phyloP scores from a whole-genome alignment of 2,113 vertebrate species.

The Ornithorhynchus anatinus region DNA sequence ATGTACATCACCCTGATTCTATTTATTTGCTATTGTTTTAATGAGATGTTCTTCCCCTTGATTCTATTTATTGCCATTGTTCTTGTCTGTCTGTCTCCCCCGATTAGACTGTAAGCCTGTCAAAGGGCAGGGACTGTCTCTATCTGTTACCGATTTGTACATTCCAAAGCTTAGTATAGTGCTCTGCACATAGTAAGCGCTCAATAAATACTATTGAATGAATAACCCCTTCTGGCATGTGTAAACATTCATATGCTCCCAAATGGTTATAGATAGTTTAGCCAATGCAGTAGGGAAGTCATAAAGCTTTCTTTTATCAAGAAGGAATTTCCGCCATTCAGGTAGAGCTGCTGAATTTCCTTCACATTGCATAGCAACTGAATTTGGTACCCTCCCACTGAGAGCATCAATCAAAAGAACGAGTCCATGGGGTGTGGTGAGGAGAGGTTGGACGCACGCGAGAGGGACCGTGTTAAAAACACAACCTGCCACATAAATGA shows the following conservation, averaged over 20 bases:
- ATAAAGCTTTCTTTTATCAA: neutral
- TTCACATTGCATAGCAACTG: constrained; percentile 7
- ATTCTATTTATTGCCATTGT: too few relatives aligned
- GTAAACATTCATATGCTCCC: constrained; percentile 21
- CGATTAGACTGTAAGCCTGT: too few relatives aligned
- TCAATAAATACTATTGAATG: too few relatives aligned
- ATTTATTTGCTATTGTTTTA: too few relatives aligned
- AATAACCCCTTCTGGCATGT: neutral
- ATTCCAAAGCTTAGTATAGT: too few relatives aligned
- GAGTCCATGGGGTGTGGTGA: neutral
- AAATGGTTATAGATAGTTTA: neutral
- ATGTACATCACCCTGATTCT: too few relatives aligned
- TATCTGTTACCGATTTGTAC: too few relatives aligned
- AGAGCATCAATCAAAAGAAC: neutral
- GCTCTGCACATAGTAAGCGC: too few relatives aligned
- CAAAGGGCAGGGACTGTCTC: too few relatives aligned
- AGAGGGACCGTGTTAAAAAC: too few relatives aligned
- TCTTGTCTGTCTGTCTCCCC: too few relatives aligned
- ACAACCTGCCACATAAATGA: neutral
- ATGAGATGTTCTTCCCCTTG: too few relatives aligned
- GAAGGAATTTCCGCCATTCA: constrained; percentile 1
- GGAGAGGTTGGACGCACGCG: neutral
- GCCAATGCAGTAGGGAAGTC: neutral
- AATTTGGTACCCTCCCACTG: neutral
- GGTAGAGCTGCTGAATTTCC: constrained; percentile 15